A percentile compares a stretch with the other conserved stretches of the same genome.
Evolutionary conservation across 2,888 invertebrate genomes (phyloP).

Genomic region (Neoascia interrupta): DNA sequence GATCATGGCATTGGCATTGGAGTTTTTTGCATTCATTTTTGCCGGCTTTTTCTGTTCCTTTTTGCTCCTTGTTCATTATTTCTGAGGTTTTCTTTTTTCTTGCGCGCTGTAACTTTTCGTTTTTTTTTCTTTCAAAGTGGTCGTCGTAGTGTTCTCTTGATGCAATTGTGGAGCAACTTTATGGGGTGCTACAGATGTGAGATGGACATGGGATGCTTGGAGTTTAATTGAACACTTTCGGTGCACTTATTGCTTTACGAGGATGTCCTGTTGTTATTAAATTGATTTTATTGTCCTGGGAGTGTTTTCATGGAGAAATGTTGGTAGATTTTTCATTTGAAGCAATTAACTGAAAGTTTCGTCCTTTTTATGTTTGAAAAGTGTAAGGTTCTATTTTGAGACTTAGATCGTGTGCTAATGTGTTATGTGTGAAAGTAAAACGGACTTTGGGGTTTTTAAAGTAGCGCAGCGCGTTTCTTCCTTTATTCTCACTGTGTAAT

Average conservation of each 20-base stretch:
- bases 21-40: slow-evolving; percentile 58
- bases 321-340: too few relatives aligned
- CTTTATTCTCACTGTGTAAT: too few relatives aligned
- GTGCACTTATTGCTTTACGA: slow-evolving; percentile 32
- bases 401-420: too few relatives aligned
- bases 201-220: slow-evolving; percentile 45
- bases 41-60: slow-evolving; percentile 24
- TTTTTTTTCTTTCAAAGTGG: slow-evolving; percentile 7
- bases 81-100: not conserved
- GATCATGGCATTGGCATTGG: slow-evolving; percentile 66
- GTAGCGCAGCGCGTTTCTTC: too few relatives aligned
- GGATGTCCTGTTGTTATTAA: not conserved
- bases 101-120: not conserved
- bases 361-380: too few relatives aligned
- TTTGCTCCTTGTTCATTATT: slow-evolving; percentile 50
- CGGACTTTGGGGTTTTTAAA: too few relatives aligned
- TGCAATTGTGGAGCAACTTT: slow-evolving; percentile 50
- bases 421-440: too few relatives aligned
- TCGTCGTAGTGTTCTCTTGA: slow-evolving; percentile 16
- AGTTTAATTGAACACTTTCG: slow-evolving; percentile 52
- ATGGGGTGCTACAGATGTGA: slow-evolving; percentile 56
- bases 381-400: too few relatives aligned
- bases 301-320: too few relatives aligned
- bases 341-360: too few relatives aligned
- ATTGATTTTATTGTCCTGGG: too few relatives aligned